Percentiles rank a stretch among this genome's conserved stretches.
These are phyloP conservation scores for Trimorus sp. DNA, from an alignment of 2,888 invertebrate genomes.

Conservation along the genomic window DNA sequence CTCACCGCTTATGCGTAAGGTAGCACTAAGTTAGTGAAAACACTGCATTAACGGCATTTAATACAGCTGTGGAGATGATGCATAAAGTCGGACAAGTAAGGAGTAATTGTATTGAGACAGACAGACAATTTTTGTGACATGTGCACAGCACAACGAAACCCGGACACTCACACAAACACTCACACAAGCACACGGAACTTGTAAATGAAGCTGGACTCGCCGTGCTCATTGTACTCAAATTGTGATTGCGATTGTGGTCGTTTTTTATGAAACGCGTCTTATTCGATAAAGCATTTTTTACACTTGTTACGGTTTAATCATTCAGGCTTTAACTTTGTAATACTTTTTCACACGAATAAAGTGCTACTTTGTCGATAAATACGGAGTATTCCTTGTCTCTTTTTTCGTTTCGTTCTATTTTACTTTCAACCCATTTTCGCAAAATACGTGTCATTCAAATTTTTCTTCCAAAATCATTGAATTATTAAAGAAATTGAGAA, in stretches of 20 bases:
- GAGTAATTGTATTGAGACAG: conserved; percentile 35
- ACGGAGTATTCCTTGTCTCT: background rate
- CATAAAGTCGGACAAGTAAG: conserved; percentile 32
- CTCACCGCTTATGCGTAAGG: conserved; percentile 63
- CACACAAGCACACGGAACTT: conserved; percentile 16
- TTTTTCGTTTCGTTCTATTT: background rate
- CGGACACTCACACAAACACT: background rate
- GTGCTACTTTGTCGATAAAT: conserved; percentile 80
- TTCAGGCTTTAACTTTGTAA: conserved; percentile 77
- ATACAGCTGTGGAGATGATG: conserved; percentile 52
- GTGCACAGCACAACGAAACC: background rate
- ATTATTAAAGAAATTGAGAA: no score
- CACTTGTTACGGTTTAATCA: conserved; percentile 57
- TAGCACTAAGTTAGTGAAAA: conserved; percentile 70
- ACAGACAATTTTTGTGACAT: conserved; percentile 6
- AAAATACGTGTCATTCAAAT: no score
- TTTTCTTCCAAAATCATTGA: no score
- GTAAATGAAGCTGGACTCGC: conserved; percentile 35
- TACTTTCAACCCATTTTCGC: no score
- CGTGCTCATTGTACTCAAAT: conserved; percentile 37
- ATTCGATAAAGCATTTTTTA: conserved; percentile 44
- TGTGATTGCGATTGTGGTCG: conserved; percentile 30
- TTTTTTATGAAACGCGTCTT: conserved; percentile 22
- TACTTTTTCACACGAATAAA: conserved; percentile 80
- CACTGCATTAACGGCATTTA: conserved; percentile 67